Evolutionary conservation across 1,140 invertebrate genomes (phyloP), one percentile per base, ranked within the genome.

Genomic region (Chelonus insularis): DNA sequence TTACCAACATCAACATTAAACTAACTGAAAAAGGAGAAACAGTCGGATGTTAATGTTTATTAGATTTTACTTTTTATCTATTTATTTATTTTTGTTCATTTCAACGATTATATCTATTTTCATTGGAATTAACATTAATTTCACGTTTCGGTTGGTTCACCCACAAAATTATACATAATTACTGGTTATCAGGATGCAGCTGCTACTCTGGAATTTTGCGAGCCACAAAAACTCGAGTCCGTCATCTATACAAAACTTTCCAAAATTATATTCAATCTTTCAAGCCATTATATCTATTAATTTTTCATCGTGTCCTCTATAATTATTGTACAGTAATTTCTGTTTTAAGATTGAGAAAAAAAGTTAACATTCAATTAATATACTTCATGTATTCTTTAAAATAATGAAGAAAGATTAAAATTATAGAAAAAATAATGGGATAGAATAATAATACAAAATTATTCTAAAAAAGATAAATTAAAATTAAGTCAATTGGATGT

Each of bases 151-250:
- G 41, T 39, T 23, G 29, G 56, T 34, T 11, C 37, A 18, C 36
- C 45, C 18, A 45, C 57, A 41, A 63, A 63, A 63, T 63, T 63
- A 48, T 55, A 36, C 25, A 50, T 63, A 63, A 63, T 63, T 63
- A 54, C 62, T 32, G 56, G 62, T 63, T 63, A 59, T 63, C 57
- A 25, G 39, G 11, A 21, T 51, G 57, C 62, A 58, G 60, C 54
- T 62, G 60, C 45, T 41, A 48, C 60, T 25, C 11, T 18, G 60
- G 43, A 48, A 62, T 62, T 62, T 56, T 34, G 4, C 16, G 36
- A 29, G 37, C 7, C 14, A 47, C 7, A 16, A 18, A 43, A 43
- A 43, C 18, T 16, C 18, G 14, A 43, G 16, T 9, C 8, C 14
- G 16, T 16, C 14, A 43, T 18, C 14, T 16, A 14, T 39, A 29